Base-by-base conservation (phyloP, 2,888 invertebrate species). In the Gymnocheta viridis region DNA sequence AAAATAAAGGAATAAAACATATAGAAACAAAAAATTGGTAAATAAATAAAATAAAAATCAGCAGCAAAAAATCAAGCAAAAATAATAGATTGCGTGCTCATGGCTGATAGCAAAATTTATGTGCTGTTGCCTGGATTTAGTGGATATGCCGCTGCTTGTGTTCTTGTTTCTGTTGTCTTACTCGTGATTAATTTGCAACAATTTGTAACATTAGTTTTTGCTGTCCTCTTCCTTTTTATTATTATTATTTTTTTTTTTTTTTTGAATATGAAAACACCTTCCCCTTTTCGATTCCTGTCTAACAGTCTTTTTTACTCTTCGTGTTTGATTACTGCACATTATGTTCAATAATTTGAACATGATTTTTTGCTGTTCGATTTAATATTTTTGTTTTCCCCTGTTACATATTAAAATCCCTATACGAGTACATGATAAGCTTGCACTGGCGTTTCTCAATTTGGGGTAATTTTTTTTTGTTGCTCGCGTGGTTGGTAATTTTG, bases 61-160 rank as follows among this genome's bases (percentile, higher is more conserved):
- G 19, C 17, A 66, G 10, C 4, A 72, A 12, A 58, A 60, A 66
- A 47, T 6, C 17, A 9, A 32, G 41, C 3, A 56, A 73, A 73
- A 73, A 82, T 54, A 76, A 81, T 81, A 77, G 81, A 84, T 81
- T 84, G 84, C 84, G 84, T 84, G 84, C 81, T 77, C 76, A 80
- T 80, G 80, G 72, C 76, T 80, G 77, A 56, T 56, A 77, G 47
- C 62, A 54, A 73, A 84, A 84, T 84, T 77, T 69, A 84, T 84
- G 56, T 77, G 67, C 73, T 77, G 81, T 56, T 77, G 77, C 67
- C 72, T 60, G 72, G 69, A 73, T 77, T 81, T 77, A 49, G 70
- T 77, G 58, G 66, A 66, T 66, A 66, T 77, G 72, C 66, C 66
- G 76, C 44, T 76, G 56, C 14, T 54, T 35, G 19, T 24, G 7